Evolutionary conservation across 2,888 invertebrate genomes (phyloP), one percentile per base, ranked within the genome.

Genomic region (Nemoura dubitans): DNA sequence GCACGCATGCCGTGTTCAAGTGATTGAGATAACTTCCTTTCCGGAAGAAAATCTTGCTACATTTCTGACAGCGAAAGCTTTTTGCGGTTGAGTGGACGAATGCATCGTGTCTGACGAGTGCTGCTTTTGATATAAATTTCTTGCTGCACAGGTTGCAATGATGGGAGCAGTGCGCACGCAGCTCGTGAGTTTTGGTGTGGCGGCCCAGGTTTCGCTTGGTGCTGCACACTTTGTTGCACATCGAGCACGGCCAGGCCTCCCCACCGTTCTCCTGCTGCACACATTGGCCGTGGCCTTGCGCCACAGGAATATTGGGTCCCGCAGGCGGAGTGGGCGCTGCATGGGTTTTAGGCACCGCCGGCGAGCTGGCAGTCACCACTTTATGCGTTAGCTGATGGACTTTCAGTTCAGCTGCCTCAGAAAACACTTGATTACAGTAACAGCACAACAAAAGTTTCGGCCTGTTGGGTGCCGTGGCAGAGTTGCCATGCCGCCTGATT

Each of bases 41-140:
- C 89, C 90, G 91, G 88, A 91, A 91, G 87, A 91, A 91, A 87
- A 91, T 90, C 81, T 91, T 91, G 87, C 91, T 90, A 88, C 91
- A 91, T 77, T 90, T 90, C 26, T 90, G 88, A 87, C 91, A 91
- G 86, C 90, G 91, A 88, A 90, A 91, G 80, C 90, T 90, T 88
- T 89, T 90, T 81, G 90, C 89, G 3, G 90, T 89, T 0, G 88
- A 88, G 86, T 91, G 90, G 81, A 89, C 89, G 76, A 90, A 89
- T 83, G 90, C 89, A 87, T 91, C 89, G 87, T 91, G 90, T n/a
- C 87, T 59, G 86, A 90, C 89, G 14, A 89, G 89, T 29, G 88
- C 85, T 25, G 85, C 88, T 85, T 90, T 90, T 16, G 90, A 90
- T 76, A 87, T 42, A 76, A 90, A 90, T 10, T 88, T 88, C 88